Percentiles rank a stretch among this genome's conserved stretches.
phyloP scores from a whole-genome alignment of 1,140 invertebrate genomes.

The Caenorhabditis inopinata region DNA sequence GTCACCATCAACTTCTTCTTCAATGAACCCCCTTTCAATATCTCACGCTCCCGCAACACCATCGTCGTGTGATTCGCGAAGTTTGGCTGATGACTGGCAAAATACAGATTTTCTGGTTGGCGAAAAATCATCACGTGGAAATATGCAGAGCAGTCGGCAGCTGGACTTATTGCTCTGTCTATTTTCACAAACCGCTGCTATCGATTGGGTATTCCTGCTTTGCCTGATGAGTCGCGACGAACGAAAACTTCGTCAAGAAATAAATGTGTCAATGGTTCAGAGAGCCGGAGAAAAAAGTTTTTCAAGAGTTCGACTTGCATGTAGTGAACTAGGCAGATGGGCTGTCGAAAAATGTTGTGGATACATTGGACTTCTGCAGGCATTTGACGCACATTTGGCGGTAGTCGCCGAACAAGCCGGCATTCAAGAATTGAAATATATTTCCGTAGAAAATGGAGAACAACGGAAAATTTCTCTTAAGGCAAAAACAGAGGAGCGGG shows the following conservation, averaged over 20 bases:
- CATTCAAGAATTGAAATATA: neutral
- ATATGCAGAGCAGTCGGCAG: conserved; percentile 18
- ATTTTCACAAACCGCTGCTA: conserved; percentile 23
- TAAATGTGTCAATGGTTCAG: neutral
- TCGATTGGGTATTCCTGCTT: conserved; percentile 43
- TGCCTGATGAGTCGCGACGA: conserved; percentile 35
- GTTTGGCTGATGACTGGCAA: conserved; percentile 2
- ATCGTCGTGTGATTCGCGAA: neutral
- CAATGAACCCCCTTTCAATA: neutral
- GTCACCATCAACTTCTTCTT: neutral
- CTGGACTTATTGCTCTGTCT: neutral
- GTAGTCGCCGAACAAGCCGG: conserved; percentile 32
- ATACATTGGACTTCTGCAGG: conserved; percentile 30
- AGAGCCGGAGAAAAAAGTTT: conserved; percentile 15
- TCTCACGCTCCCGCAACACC: neutral
- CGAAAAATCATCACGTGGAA: neutral
- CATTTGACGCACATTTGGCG: conserved; percentile 30
- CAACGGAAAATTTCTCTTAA: neutral
- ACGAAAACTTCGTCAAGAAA: neutral
- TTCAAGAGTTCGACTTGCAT: conserved; percentile 20
- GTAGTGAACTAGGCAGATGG: conserved; percentile 24
- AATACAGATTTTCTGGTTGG: conserved; percentile 24
- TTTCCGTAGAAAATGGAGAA: neutral
- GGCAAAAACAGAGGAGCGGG: neutral
- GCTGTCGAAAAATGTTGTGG: conserved; percentile 36